phyloP scores from a whole-genome alignment of 1,140 invertebrate genomes.

The Harlomillsia oculata region DNA sequence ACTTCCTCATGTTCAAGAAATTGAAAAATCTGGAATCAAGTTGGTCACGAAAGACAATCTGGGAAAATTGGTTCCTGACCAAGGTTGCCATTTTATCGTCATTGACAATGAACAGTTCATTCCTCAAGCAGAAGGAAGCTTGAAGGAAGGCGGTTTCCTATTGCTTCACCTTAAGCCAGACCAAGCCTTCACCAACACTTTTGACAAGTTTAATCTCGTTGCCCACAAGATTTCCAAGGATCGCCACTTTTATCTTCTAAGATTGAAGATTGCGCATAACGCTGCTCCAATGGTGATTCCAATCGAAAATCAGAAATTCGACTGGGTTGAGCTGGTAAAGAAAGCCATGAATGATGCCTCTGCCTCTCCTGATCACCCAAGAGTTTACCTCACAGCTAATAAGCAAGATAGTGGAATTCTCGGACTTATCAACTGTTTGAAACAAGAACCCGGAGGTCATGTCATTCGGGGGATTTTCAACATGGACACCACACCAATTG shows the following conservation, averaged over 20 bases:
- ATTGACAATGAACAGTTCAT: constrained; percentile 13
- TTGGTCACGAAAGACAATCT: constrained; percentile 16
- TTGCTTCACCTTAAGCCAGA: neutral
- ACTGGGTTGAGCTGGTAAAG: constrained; percentile 75
- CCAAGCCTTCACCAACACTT: neutral
- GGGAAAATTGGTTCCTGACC: constrained; percentile 16
- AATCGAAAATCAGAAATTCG: constrained; percentile 57
- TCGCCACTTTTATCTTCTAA: constrained; percentile 22
- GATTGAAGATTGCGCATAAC: constrained; percentile 36
- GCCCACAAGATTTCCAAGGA: constrained; percentile 26
- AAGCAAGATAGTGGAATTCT: constrained; percentile 64
- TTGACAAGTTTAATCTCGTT: constrained; percentile 13
- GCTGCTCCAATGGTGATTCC: constrained; percentile 45
- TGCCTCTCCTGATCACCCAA: constrained; percentile 38
- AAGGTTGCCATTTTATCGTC: constrained; percentile 20
- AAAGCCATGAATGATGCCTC: constrained; percentile 52
- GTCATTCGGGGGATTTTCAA: constrained; percentile 49
- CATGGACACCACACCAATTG: constrained; percentile 34
- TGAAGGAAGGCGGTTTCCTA: constrained; percentile 19
- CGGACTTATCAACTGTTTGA: constrained; percentile 80
- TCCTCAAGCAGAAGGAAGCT: neutral
- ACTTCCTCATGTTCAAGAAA: constrained; percentile 2
- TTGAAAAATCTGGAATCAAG: constrained; percentile 17
- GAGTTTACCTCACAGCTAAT: constrained; percentile 58
- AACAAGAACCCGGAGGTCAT: constrained; percentile 67